Evolutionary conservation across 1,140 invertebrate species (phyloP).

Genomic region (Trinorchestia longiramus): DNA sequence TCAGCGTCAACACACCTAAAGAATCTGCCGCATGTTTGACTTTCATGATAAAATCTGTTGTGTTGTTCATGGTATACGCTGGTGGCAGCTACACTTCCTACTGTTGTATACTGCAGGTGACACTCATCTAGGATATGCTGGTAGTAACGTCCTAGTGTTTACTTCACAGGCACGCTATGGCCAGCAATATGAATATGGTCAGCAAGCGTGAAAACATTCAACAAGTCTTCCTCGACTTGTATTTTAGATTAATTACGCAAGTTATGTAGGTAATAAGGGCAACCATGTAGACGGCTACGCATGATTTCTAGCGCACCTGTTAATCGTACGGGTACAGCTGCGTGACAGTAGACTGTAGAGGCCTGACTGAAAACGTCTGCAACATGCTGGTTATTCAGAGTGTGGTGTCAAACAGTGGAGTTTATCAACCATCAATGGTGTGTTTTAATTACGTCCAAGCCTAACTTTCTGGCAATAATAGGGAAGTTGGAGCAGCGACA

Average conservation of each 20-base stretch:
- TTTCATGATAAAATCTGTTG: neutral
- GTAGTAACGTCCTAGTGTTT: too few relatives aligned
- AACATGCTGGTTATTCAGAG: too few relatives aligned
- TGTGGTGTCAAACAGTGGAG: too few relatives aligned
- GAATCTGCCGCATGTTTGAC: neutral
- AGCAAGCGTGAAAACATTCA: too few relatives aligned
- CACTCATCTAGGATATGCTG: too few relatives aligned
- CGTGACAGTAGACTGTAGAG: neutral
- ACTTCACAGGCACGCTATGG: too few relatives aligned
- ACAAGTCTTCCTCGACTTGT: neutral
- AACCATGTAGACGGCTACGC: neutral
- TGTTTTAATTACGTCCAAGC: neutral
- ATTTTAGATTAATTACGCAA: neutral
- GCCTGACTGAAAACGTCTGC: neutral
- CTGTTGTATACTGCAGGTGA: too few relatives aligned
- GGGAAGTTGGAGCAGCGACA: neutral
- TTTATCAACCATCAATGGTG: neutral
- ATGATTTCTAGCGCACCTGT: too few relatives aligned
- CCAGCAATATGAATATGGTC: too few relatives aligned
- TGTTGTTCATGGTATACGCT: neutral
- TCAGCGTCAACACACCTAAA: neutral
- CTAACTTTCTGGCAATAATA: too few relatives aligned
- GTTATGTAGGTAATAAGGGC: neutral
- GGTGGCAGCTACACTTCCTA: too few relatives aligned
- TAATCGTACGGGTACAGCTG: neutral